Evolutionary conservation across 2,797 vertebrate species (phyloP).

Genomic region (Tokudaia muenninki): DNA sequence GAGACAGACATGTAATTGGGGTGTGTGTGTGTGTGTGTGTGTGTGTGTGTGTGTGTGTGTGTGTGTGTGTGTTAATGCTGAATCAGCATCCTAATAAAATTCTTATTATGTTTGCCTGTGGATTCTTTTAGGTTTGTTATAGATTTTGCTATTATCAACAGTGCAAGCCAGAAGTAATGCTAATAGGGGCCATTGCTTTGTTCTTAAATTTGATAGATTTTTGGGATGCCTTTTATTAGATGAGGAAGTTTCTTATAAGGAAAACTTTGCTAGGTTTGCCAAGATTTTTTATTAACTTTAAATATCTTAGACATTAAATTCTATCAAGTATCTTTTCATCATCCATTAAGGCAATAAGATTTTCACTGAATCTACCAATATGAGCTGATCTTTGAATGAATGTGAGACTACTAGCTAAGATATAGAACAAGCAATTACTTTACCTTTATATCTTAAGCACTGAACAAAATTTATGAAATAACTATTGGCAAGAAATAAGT

Average conservation of each 20-base stretch:
- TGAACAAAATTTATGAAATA: background rate
- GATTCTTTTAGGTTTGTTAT: slow-evolving; percentile 7
- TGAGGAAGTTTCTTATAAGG: background rate
- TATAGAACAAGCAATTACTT: background rate
- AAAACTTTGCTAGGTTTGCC: background rate
- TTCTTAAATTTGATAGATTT: background rate
- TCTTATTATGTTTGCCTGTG: slow-evolving; percentile 21
- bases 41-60: background rate
- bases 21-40: slow-evolving; percentile 35
- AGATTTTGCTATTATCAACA: background rate
- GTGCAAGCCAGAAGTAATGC: background rate
- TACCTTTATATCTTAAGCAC: background rate
- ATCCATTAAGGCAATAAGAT: slow-evolving; percentile 12
- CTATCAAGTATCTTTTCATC: slow-evolving; percentile 13
- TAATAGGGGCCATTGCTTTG: background rate
- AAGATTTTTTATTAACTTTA: slow-evolving; percentile 25
- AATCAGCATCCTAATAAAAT: slow-evolving; percentile 46
- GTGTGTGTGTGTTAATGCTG: background rate
- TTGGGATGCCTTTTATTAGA: background rate
- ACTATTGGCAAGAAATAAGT: background rate
- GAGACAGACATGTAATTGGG: slow-evolving; percentile 19
- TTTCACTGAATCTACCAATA: background rate
- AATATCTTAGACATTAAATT: slow-evolving; percentile 11
- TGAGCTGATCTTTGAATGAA: background rate
- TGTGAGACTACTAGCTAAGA: background rate